Evolutionary conservation across 1,140 invertebrate species (phyloP), one percentile per base, ranked within the genome.

Genomic region (Mylabris phalerata): DNA sequence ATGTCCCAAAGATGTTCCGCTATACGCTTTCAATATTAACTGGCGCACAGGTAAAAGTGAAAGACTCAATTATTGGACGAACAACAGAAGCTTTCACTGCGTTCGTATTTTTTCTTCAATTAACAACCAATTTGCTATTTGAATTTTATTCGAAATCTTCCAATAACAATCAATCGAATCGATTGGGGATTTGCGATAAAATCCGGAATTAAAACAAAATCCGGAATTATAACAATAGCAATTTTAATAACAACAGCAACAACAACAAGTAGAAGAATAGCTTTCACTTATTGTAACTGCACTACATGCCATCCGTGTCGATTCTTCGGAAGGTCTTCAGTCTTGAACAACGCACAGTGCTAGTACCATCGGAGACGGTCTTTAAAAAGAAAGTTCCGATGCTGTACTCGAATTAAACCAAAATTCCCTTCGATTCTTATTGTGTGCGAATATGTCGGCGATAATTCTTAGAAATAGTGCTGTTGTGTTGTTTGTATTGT

Each of bases 21-120:
- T 61, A 65, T 60, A 61, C 56, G 59, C 64, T 62, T 63, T 57
- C 59, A 48, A 48, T 62, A 57, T 32, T 57, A 67, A 56, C 59
- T 62, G 61, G 63, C 51, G 55, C 63, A 62, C 32, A 43, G 50
- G 63, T 62, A 65, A 65, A 65, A 65, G 63, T 65, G 63, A 65
- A 65, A 62, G 60, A 62, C 24, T 24, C 42, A 10, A 50, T 32
- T 32, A 57, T 54, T 52, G 55, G 11, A 45, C 9, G 55, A 60
- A 59, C 54, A 60, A 64, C 62, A 61, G 61, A 27, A 59, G 62
- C 62, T 64, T 64, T 64, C 62, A 64, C 62, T 64, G 48, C 44
- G 57, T 19, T 32, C 3, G 0, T 32, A 32, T 32, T 7, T 5
- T 7, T 32, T 32, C 4, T 5, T 32, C 32, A 32, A 32, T 32